Percentiles rank a stretch among this genome's conserved stretches.
These are phyloP conservation scores for Hydractinia symbiolongicarpus DNA, from an alignment of 30 jellyfish, hydroid and myxozoan genomes.

Conservation along the genomic window DNA sequence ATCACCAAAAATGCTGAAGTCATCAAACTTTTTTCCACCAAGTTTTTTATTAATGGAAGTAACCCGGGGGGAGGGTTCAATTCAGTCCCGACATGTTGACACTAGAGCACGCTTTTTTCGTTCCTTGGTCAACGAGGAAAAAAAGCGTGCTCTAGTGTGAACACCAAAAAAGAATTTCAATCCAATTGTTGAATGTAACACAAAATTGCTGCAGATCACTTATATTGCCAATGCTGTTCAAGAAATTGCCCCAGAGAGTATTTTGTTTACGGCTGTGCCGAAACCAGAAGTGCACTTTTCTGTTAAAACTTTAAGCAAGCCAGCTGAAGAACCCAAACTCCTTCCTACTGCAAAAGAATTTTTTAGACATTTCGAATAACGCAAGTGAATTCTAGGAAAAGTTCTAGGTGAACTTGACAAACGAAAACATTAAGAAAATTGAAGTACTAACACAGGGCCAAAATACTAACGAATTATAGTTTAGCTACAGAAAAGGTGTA, in stretches of 20 bases:
- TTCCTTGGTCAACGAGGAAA: background rate
- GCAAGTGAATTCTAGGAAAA: conserved; percentile 3
- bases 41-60: too few relatives aligned
- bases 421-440: background rate
- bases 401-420: background rate
- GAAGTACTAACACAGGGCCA: conserved; percentile 25
- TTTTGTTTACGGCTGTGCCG: conserved; percentile 34
- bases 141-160: conserved; percentile 6
- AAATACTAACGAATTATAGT: conserved; percentile 36
- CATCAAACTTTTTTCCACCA: too few relatives aligned
- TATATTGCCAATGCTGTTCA: conserved; percentile 31
- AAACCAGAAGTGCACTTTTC: background rate
- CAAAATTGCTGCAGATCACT: conserved; percentile 6
- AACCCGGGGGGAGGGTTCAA: too few relatives aligned
- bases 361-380: background rate
- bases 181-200: conserved; percentile 14
- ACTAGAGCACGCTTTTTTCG: conserved; percentile 3
- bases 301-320: background rate
- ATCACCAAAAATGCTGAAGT: too few relatives aligned
- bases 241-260: conserved; percentile 22
- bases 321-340: background rate
- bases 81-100: conserved; percentile 1
- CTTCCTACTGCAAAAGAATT: background rate
- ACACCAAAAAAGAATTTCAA: conserved; percentile 21
- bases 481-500: conserved; percentile 23